phyloP scores from a whole-genome alignment of 1,140 invertebrate species.

The Mylabris phalerata region DNA sequence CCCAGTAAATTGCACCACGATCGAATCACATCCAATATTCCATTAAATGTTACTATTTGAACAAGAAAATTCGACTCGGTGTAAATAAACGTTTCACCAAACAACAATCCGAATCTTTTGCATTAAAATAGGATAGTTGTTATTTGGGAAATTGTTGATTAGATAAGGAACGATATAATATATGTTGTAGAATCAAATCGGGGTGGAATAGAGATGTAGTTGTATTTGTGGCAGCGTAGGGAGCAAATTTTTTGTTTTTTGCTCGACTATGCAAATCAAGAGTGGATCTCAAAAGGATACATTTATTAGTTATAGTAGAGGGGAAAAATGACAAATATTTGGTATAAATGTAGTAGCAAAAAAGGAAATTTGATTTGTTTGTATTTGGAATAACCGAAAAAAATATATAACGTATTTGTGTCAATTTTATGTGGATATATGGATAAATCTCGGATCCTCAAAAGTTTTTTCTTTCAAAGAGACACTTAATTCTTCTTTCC shows the following conservation, averaged over 20 bases:
- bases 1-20: slow-evolving; percentile 10
- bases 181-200: no score
- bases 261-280: neutral
- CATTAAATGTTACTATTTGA: slow-evolving; percentile 31
- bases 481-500: neutral
- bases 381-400: neutral
- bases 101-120: neutral
- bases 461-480: neutral
- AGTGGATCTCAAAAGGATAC: neutral
- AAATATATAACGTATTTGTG: no score
- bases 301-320: neutral
- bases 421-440: no score
- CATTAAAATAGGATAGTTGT: no score
- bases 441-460: neutral
- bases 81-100: slow-evolving; percentile 28
- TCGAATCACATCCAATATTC: slow-evolving; percentile 27
- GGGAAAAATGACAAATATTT: neutral
- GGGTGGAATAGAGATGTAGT: no score
- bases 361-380: neutral
- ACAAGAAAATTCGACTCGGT: slow-evolving; percentile 25
- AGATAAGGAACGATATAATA: no score
- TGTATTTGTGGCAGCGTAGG: no score
- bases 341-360: neutral
- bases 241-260: no score
- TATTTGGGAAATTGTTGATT: no score